Conservation (phyloP, 92 coral and sea anemone species). For the Palythoa grandiflora region DNA sequence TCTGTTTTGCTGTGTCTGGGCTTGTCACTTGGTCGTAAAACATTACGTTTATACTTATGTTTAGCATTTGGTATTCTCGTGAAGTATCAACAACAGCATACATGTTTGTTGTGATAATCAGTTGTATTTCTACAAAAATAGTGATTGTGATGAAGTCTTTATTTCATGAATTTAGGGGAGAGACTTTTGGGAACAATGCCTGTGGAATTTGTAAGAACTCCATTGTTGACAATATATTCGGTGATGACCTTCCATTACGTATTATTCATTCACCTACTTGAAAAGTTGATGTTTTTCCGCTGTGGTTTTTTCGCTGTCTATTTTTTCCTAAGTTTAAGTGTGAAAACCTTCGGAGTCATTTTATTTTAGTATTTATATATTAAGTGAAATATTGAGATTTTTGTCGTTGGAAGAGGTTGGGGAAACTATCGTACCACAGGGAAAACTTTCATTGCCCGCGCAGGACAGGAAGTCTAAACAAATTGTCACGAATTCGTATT, state of each 20-base stretch:
- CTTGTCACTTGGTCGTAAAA: conserved; percentile 27
- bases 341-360: background rate
- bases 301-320: background rate
- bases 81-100: conserved; percentile 12
- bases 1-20: conserved; percentile 45
- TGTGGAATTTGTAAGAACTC: conserved; percentile 46
- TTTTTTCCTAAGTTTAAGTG: background rate
- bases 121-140: background rate
- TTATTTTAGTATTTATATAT: background rate
- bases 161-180: conserved; percentile 3
- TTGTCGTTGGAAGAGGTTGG: background rate
- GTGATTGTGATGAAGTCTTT: background rate
- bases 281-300: background rate
- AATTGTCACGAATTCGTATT: conserved; percentile 29
- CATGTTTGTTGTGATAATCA: background rate
- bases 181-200: conserved; percentile 47
- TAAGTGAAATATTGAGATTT: background rate
- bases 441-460: background rate
- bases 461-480: conserved; percentile 49
- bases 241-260: conserved; percentile 32
- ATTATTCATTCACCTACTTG: background rate
- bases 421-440: background rate
- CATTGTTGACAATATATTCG: conserved; percentile 39
- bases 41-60: conserved; percentile 15
- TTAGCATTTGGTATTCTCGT: conserved; percentile 25